These are phyloP conservation scores for human (Homo sapiens) DNA, from an alignment of 2,113 vertebrate genomes.

Conservation along the genomic window GRCh38 chr9:92764501-92765000, in stretches of 20 bases:
- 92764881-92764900: slow-evolving; percentile 33
- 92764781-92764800: not conserved
- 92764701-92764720: slow-evolving; percentile 90
- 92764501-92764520: slow-evolving; percentile 97
- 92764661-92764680: slow-evolving; percentile 92
- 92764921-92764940: not conserved
- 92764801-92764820: slow-evolving; percentile 73
- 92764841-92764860: slow-evolving; percentile 20
- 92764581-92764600: slow-evolving; percentile 98
- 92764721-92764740: slow-evolving; percentile 87
- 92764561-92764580: slow-evolving; percentile 93
- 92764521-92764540: slow-evolving; percentile 93
- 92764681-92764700: slow-evolving; percentile 93
- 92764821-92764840: slow-evolving; percentile 64
- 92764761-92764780: not conserved
- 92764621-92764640: slow-evolving; percentile 96
- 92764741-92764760: slow-evolving; percentile 79
- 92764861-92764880: slow-evolving; percentile 33
- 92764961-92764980: not conserved
- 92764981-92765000: not conserved
- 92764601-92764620: slow-evolving; percentile 97
- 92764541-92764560: slow-evolving; percentile 94
- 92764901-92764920: slow-evolving; percentile 42
- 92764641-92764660: slow-evolving; percentile 93
- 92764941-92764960: not conserved